Evolutionary conservation across 2,797 vertebrate genomes (phyloP), one percentile per base, ranked within the genome.

Genomic region (Telmatherina bonti): DNA sequence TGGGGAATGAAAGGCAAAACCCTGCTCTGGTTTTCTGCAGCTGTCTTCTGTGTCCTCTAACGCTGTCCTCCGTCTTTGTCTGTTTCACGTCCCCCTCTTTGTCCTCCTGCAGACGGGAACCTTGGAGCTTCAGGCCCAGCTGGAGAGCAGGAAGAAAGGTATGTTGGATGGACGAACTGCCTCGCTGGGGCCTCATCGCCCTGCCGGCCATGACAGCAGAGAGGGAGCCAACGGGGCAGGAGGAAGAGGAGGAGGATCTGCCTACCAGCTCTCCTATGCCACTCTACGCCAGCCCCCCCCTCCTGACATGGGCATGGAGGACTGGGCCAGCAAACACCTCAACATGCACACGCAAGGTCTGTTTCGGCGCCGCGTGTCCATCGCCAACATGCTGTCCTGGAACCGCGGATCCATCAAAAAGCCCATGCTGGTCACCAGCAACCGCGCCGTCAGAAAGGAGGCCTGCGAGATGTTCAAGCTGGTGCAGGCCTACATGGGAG

Each of bases 381-480:
- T 97, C 58, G 95, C 96, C 78, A 97, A 96, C 90, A 96, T 97
- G 96, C 91, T 97, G 1, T 96, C 96, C 0, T 97, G 96, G 96
- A 97, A 96, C 4, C 95, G 95, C 0, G 93, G 96, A 9, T 96
- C 96, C 65, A 97, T 97, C 89, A 97, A 96, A 70, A 96, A 97
- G 76, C 96, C 96, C 8, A 97, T 97, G 96, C 93, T 97, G 20
- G 95, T 97, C 83, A 97, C 96, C 33, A 96, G 94, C 78, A 95
- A 96, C 89, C 94, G 95, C 1, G 78, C 93, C 2, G 85, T 97
- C 74, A 94, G 96, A 30, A 97, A 97, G 52, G 96, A 97, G 87
- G 96, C 96, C 0, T 97, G 96, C 4, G 96, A 97, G 85, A 94
- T 97, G 95, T 97, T 97, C 92, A 97, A 96, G 72, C 93, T 96